Evolutionary conservation across 2,797 vertebrate genomes (phyloP).

Genomic region (Chrosomus eos): DNA sequence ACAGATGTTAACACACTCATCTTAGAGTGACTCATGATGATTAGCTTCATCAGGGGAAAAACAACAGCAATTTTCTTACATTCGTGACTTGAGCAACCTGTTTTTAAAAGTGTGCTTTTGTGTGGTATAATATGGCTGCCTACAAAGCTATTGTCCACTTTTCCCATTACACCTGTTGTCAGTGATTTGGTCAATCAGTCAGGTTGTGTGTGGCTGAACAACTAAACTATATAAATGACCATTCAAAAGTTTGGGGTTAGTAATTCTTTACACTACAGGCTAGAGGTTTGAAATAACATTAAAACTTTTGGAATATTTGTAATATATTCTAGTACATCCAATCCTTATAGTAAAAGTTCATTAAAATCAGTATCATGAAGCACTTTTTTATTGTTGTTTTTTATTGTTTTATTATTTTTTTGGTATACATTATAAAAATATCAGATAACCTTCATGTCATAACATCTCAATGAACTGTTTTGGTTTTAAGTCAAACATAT

Average conservation of each 20-base stretch:
- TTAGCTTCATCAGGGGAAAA: neutral
- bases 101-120: slow-evolving; percentile 1
- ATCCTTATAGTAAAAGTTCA: neutral
- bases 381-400: neutral
- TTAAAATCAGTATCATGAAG: neutral
- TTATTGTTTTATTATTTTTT: neutral
- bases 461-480: neutral
- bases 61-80: neutral
- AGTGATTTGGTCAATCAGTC: neutral
- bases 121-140: slow-evolving; percentile 1
- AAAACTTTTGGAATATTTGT: neutral
- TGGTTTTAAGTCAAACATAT: neutral
- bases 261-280: neutral
- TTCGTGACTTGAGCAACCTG: neutral
- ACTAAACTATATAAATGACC: neutral
- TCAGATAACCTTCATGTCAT: neutral
- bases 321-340: neutral
- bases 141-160: slow-evolving; percentile 8
- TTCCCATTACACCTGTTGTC: neutral
- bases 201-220: neutral
- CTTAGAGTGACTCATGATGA: slow-evolving; percentile 12
- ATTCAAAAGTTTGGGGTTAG: neutral
- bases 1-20: slow-evolving; percentile 12
- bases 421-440: neutral
- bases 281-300: neutral